Conservation (phyloP, 2,888 invertebrate genomes). For the Habrosyne pyritoides region DNA sequence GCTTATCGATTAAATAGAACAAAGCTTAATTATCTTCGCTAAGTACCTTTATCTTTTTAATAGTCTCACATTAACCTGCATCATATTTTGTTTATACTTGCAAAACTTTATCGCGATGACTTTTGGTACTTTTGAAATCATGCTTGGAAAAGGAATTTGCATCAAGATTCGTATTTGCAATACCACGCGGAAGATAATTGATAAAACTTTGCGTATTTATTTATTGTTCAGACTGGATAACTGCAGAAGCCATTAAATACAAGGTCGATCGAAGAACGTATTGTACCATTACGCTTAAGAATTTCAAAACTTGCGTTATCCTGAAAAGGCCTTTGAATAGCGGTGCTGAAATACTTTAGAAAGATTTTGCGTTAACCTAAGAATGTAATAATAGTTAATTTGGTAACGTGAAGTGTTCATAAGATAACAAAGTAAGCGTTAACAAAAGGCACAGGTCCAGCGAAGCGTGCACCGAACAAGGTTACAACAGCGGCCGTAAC, state of each 20-base stretch:
- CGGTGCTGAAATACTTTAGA: neutral
- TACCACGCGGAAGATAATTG: constrained; percentile 1
- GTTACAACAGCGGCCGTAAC: constrained; percentile 47
- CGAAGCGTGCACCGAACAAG: constrained; percentile 59
- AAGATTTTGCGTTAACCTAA: neutral
- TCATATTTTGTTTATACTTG: neutral
- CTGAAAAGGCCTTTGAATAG: neutral
- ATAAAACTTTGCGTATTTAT: neutral
- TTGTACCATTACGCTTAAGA: neutral
- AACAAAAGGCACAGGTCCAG: constrained; percentile 48
- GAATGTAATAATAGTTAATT: constrained; percentile 5
- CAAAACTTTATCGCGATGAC: neutral
- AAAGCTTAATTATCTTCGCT: constrained; percentile 37
- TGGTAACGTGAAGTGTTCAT: constrained; percentile 21
- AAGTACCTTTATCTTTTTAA: constrained; percentile 26
- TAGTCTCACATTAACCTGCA: constrained; percentile 16
- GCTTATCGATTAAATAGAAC: constrained; percentile 44
- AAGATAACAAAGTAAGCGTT: constrained; percentile 41
- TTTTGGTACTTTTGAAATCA: neutral
- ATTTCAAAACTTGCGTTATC: neutral
- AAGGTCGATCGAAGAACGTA: neutral
- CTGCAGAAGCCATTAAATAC: neutral
- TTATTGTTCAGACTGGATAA: neutral
- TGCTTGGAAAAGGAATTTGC: neutral
- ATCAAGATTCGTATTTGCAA: neutral